phyloP scores from a whole-genome alignment of 2,888 invertebrate species.

The Lasioglossum figueresi region DNA sequence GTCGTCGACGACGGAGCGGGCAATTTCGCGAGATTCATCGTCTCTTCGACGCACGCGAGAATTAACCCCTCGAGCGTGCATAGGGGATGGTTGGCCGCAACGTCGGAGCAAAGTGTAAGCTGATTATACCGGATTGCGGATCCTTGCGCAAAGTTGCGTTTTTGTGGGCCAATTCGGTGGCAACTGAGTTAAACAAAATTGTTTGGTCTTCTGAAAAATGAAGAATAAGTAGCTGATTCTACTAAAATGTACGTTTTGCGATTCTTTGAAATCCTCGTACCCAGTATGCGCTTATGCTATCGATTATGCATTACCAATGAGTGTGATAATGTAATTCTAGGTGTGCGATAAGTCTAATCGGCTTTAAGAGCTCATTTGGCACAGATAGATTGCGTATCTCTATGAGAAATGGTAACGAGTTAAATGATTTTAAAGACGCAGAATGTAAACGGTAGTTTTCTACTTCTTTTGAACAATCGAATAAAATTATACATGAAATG shows the following conservation, averaged over 20 bases:
- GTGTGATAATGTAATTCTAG: not conserved
- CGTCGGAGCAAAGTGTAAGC: not conserved
- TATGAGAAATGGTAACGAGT: not conserved
- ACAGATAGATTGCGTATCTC: not conserved
- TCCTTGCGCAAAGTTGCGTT: not conserved
- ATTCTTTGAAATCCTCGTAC: not conserved
- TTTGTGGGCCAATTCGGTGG: not conserved
- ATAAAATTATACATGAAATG: not conserved
- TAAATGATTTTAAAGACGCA: not conserved
- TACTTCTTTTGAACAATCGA: not conserved
- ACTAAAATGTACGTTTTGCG: not conserved
- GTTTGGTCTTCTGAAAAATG: not conserved
- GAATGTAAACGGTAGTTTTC: not conserved
- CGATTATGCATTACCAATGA: not conserved
- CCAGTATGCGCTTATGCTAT: not conserved
- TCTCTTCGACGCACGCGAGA: constrained; percentile 10
- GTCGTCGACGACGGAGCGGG: not conserved
- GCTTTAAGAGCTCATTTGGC: not conserved
- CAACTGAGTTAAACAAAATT: not conserved
- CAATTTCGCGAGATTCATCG: constrained; percentile 23
- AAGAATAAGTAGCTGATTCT: not conserved
- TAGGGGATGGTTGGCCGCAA: not conserved
- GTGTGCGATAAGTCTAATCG: not conserved
- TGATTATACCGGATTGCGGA: not conserved
- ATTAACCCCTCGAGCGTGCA: not conserved